These are phyloP conservation scores for Catostylus mosaicus DNA, from an alignment of 30 jellyfish, hydroid and myxozoan genomes.

Conservation along the genomic window DNA sequence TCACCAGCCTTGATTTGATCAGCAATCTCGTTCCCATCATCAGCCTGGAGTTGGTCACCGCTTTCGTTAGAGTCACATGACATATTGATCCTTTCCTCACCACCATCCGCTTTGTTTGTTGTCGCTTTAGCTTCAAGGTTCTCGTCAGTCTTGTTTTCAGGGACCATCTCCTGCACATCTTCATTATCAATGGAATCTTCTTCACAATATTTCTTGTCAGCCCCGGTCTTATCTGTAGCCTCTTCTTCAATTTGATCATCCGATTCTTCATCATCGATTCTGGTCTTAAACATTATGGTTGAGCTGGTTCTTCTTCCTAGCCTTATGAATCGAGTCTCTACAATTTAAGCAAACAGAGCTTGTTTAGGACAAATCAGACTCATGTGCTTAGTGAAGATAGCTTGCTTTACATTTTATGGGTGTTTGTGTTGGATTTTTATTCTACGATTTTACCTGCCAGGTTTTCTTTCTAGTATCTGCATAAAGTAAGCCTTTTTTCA, in stretches of 20 bases:
- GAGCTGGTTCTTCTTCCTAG: neutral
- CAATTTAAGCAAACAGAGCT: too few species aligned
- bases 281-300: neutral
- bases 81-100: neutral
- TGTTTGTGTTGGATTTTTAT: too few species aligned
- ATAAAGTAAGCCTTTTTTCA: too few species aligned
- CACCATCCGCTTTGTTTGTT: neutral
- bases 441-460: too few species aligned
- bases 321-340: too few species aligned
- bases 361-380: too few species aligned
- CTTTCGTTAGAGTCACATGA: neutral
- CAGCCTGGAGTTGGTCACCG: neutral
- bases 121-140: too few species aligned
- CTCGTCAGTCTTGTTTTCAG: too few species aligned
- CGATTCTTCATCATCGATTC: neutral
- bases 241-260: neutral
- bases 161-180: too few species aligned
- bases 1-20: neutral
- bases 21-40: neutral
- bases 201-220: neutral
- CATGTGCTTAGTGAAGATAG: too few species aligned
- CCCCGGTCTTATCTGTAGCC: neutral
- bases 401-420: too few species aligned
- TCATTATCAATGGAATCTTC: neutral
- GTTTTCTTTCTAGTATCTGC: too few species aligned